phyloP scores from a whole-genome alignment of 2,888 invertebrate species.

The Temnothorax rugatulus region DNA sequence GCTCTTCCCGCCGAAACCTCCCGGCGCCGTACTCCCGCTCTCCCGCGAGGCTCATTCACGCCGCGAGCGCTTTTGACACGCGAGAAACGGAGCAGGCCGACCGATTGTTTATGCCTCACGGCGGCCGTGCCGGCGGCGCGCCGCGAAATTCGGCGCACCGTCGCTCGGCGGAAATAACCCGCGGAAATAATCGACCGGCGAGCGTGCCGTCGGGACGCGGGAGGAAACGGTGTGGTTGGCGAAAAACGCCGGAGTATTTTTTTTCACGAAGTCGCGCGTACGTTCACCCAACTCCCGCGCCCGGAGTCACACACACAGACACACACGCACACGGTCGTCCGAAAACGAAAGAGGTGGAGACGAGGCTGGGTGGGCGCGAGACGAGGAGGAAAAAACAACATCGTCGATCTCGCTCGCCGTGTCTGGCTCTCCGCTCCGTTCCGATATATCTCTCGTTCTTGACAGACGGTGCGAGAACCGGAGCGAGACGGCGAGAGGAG shows the following conservation, averaged over 20 bases:
- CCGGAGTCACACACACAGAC: too few relatives aligned
- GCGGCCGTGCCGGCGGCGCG: not conserved
- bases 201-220: too few relatives aligned
- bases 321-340: too few relatives aligned
- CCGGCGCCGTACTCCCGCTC: too few relatives aligned
- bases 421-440: too few relatives aligned
- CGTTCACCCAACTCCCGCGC: too few relatives aligned
- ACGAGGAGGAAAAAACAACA: slow-evolving; percentile 15
- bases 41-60: slow-evolving; percentile 62
- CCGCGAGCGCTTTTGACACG: slow-evolving; percentile 48
- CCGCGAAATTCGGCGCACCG: slow-evolving; percentile 4
- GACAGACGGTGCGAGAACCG: slow-evolving; percentile 1
- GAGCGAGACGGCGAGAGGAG: slow-evolving; percentile 37
- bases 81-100: not conserved
- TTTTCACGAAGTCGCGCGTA: too few relatives aligned
- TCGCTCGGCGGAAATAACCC: not conserved
- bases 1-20: slow-evolving; percentile 74
- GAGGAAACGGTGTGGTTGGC: too few relatives aligned
- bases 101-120: slow-evolving; percentile 61
- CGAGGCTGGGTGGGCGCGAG: not conserved
- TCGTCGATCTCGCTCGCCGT: not conserved
- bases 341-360: not conserved
- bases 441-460: not conserved
- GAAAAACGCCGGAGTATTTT: too few relatives aligned
- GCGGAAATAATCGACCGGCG: slow-evolving; percentile 30